phyloP scores from a whole-genome alignment of 1,140 invertebrate species.

The Homarus americanus region DNA sequence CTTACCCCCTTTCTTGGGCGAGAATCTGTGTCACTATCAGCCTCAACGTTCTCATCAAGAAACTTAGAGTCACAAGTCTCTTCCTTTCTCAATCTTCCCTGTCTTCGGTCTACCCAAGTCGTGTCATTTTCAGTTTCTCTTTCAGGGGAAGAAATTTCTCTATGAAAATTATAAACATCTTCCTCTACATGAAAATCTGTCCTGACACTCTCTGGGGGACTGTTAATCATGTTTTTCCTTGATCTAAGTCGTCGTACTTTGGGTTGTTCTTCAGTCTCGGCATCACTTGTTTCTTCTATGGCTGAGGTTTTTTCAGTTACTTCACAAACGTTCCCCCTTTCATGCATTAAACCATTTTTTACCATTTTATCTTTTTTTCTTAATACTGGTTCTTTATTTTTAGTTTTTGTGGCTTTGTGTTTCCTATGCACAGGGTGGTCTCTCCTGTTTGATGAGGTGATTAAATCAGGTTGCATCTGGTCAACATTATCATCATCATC shows the following conservation, averaged over 20 bases:
- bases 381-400: not conserved
- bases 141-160: not conserved
- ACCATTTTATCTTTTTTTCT: not conserved
- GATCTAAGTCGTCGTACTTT: not conserved
- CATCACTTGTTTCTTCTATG: not conserved
- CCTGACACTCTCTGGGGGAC: not conserved
- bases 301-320: not conserved
- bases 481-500: not conserved
- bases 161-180: constrained; percentile 5
- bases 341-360: not conserved
- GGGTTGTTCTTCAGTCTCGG: not conserved
- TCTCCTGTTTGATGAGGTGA: not conserved
- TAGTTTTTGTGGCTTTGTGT: no score
- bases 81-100: not conserved
- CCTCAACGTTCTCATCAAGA: not conserved
- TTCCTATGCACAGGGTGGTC: no score
- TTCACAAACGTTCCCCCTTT: not conserved
- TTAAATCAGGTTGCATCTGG: not conserved
- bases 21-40: no score
- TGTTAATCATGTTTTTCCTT: not conserved
- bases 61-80: not conserved
- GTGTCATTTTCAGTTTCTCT: not conserved
- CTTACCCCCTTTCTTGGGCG: not conserved
- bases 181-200: not conserved
- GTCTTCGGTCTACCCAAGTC: not conserved